A percentile compares a stretch with the other conserved stretches of the same genome.
phyloP scores from a whole-genome alignment of 2,888 invertebrate species.

The Pharmacophagus antenor region DNA sequence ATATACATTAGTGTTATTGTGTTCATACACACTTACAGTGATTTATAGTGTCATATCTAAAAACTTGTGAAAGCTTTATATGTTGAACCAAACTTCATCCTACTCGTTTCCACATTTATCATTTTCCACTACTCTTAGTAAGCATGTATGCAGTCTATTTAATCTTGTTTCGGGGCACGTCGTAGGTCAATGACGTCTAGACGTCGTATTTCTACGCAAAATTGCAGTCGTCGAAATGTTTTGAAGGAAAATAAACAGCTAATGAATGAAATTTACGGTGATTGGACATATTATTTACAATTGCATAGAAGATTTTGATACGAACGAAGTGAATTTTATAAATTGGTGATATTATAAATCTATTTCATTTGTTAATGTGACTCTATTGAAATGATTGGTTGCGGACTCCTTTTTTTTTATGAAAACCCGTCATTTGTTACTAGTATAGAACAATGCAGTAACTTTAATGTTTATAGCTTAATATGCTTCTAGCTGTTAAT shows the following conservation, averaged over 20 bases:
- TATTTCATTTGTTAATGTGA: too few relatives aligned
- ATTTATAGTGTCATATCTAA: not conserved
- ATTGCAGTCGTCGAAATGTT: slow-evolving; percentile 10
- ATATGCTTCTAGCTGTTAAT: too few relatives aligned
- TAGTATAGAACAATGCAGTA: too few relatives aligned
- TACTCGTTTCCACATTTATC: slow-evolving; percentile 1
- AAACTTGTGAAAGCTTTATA: not conserved
- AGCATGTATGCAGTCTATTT: slow-evolving; percentile 4
- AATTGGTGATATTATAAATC: not conserved
- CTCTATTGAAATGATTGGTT: too few relatives aligned
- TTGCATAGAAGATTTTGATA: too few relatives aligned
- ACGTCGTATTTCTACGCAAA: slow-evolving; percentile 19
- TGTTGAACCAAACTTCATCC: not conserved
- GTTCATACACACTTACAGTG: not conserved
- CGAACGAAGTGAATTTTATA: too few relatives aligned
- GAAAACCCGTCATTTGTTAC: too few relatives aligned
- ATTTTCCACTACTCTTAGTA: slow-evolving; percentile 1
- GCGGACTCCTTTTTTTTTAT: too few relatives aligned
- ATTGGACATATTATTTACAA: not conserved
- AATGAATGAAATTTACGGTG: not conserved
- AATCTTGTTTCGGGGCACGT: slow-evolving; percentile 10
- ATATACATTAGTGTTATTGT: too few relatives aligned
- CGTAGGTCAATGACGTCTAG: slow-evolving; percentile 22
- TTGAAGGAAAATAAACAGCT: not conserved
- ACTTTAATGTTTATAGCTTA: too few relatives aligned